Percentiles rank a stretch among this genome's conserved stretches.
Conservation (phyloP, 2,797 vertebrate species). For the Chelonia mydas region DNA sequence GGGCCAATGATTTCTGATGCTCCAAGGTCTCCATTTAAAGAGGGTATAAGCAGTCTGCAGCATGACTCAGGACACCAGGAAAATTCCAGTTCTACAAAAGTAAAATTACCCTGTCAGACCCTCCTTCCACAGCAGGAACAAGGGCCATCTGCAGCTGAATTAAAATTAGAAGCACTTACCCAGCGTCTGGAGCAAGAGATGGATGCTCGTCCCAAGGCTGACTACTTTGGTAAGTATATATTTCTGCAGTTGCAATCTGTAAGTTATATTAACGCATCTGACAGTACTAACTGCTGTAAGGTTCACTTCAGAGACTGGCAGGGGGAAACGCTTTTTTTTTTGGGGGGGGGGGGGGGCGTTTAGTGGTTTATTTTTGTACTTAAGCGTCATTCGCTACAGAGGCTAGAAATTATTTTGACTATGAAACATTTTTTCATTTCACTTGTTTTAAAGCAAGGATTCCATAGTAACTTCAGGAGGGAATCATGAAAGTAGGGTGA, state of each 20-base stretch:
- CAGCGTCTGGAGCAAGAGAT: slow-evolving; percentile 95
- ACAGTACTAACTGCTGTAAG: fast-evolving
- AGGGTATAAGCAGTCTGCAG: neutral
- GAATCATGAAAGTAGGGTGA: neutral
- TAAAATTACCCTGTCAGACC: slow-evolving; percentile 86
- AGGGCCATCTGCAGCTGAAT: slow-evolving; percentile 86
- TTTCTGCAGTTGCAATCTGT: fast-evolving
- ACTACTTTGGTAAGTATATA: slow-evolving; percentile 93
- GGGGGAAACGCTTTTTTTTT: fast-evolving
- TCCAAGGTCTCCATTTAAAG: slow-evolving; percentile 53
- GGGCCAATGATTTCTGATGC: slow-evolving; percentile 18
- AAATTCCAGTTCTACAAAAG: slow-evolving; percentile 69
- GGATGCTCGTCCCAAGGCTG: slow-evolving; percentile 91
- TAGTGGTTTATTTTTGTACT: neutral
- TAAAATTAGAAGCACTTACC: slow-evolving; percentile 94
- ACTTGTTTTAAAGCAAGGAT: neutral
- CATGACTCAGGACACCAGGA: slow-evolving; percentile 57
- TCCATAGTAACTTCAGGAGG: neutral
- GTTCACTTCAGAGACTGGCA: fast-evolving
- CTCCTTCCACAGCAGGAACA: slow-evolving; percentile 81
- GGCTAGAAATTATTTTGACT: neutral
- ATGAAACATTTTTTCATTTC: fast-evolving
- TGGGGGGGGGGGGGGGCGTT: fast-evolving
- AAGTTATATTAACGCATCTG: fast-evolving
- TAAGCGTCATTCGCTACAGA: neutral